A percentile compares a stretch with the other conserved stretches of the same genome.
Evolutionary conservation across 1,140 invertebrate species (phyloP).

Genomic region (Drosophila biarmipes): DNA sequence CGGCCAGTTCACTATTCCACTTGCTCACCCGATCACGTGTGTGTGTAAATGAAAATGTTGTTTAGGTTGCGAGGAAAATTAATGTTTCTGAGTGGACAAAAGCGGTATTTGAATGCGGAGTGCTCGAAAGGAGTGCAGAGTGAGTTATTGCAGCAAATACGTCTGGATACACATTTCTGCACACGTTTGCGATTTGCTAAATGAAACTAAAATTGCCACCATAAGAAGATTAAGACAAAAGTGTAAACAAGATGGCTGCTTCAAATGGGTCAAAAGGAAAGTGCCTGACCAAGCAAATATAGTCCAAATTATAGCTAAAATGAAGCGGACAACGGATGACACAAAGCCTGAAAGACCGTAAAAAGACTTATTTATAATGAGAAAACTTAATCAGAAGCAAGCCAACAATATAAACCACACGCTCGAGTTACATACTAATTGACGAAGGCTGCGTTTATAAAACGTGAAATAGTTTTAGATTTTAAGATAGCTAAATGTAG

Average conservation of each 20-base stretch:
- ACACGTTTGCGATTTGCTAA: conserved; percentile 3
- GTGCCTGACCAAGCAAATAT: conserved; percentile 11
- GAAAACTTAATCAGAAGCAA: background rate
- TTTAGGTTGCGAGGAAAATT: conserved; percentile 55
- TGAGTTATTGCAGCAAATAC: conserved; percentile 41
- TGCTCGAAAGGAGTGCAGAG: background rate
- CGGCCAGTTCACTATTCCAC: conserved; percentile 11
- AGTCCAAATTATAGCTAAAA: conserved; percentile 2
- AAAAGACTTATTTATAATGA: background rate
- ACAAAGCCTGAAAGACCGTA: background rate
- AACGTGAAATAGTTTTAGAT: background rate
- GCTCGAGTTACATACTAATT: background rate
- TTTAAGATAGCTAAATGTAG: no score
- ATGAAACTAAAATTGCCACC: conserved; percentile 11
- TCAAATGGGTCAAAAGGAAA: conserved; percentile 20
- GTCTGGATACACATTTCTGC: conserved; percentile 1
- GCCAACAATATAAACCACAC: background rate
- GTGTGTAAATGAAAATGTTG: conserved; percentile 54
- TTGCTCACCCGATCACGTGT: conserved; percentile 12
- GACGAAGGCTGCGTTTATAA: background rate
- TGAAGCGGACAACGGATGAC: background rate
- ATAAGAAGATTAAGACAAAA: conserved; percentile 25
- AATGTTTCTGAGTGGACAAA: conserved; percentile 42
- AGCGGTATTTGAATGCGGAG: conserved; percentile 11
- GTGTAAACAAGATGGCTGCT: conserved; percentile 26